Percentiles rank a stretch among this genome's conserved stretches.
Conservation (phyloP, 2,113 vertebrate genomes). For the Clarias magur region DNA sequence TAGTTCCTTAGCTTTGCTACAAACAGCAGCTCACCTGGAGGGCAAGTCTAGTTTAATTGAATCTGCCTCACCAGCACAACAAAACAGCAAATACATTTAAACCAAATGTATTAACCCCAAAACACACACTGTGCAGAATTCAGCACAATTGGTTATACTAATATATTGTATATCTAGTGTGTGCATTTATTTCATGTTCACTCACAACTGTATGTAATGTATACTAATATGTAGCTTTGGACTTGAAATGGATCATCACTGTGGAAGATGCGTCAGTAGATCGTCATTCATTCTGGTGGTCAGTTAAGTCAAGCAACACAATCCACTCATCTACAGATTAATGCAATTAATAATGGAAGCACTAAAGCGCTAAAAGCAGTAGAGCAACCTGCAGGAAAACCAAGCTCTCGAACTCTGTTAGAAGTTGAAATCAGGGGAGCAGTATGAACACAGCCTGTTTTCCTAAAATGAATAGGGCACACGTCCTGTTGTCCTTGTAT, state of each 20-base stretch:
- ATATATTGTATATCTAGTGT: neutral
- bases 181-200: neutral
- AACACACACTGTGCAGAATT: neutral
- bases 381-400: conserved; percentile 35
- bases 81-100: neutral
- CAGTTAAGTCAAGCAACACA: conserved; percentile 26
- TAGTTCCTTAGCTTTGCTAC: neutral
- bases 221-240: neutral
- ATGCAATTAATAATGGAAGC: conserved; percentile 22
- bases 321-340: conserved; percentile 1
- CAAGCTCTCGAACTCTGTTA: conserved; percentile 11
- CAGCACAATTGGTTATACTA: neutral
- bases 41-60: neutral
- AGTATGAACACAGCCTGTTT: conserved; percentile 22
- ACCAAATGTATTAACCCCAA: neutral
- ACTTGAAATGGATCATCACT: conserved; percentile 15
- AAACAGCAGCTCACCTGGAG: neutral
- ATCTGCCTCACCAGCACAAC: neutral
- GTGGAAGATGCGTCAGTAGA: neutral
- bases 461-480: conserved; percentile 27
- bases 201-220: neutral
- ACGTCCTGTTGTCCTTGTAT: conserved; percentile 44
- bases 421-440: conserved; percentile 13
- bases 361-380: conserved; percentile 23
- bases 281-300: neutral